These are phyloP conservation scores for Pantala flavescens DNA, from an alignment of 1,140 invertebrate species.

Conservation along the genomic window DNA sequence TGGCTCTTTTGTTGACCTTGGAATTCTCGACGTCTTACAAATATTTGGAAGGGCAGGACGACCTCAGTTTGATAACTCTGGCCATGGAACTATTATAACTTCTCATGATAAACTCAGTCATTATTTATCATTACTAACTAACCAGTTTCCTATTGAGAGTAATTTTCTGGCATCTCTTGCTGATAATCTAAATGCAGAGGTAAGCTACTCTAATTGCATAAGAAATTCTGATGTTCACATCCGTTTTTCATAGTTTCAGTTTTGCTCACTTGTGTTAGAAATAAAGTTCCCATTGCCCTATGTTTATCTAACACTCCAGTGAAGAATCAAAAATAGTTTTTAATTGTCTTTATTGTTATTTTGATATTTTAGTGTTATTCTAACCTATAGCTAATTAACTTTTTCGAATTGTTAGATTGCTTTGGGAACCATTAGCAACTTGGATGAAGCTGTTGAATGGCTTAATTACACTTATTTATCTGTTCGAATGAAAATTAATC, in stretches of 20 bases:
- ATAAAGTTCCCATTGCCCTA: conserved; percentile 15
- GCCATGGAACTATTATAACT: conserved; percentile 94
- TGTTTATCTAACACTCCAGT: too few species aligned
- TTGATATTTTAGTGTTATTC: background rate
- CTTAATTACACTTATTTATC: conserved; percentile 94
- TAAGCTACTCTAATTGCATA: conserved; percentile 33
- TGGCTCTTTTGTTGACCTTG: conserved; percentile 88
- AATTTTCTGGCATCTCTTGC: conserved; percentile 85
- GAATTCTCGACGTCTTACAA: conserved; percentile 96
- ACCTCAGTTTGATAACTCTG: conserved; percentile 75
- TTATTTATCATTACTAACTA: conserved; percentile 88
- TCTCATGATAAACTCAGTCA: conserved; percentile 84
- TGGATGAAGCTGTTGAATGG: conserved; percentile 96
- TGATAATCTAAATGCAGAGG: conserved; percentile 98
- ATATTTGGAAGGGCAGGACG: conserved; percentile 97
- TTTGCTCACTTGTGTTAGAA: background rate
- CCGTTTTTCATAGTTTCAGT: conserved; percentile 12
- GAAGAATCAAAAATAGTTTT: conserved; percentile 11
- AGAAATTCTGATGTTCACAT: too few species aligned
- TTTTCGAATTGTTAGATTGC: conserved; percentile 52
- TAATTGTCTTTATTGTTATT: too few species aligned
- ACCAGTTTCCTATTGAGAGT: conserved; percentile 97
- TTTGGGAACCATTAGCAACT: conserved; percentile 87
- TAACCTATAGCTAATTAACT: conserved; percentile 11
- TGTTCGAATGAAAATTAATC: conserved; percentile 89